These are phyloP conservation scores for Diarsia dahlii DNA, from an alignment of 2,888 invertebrate genomes.

Conservation along the genomic window DNA sequence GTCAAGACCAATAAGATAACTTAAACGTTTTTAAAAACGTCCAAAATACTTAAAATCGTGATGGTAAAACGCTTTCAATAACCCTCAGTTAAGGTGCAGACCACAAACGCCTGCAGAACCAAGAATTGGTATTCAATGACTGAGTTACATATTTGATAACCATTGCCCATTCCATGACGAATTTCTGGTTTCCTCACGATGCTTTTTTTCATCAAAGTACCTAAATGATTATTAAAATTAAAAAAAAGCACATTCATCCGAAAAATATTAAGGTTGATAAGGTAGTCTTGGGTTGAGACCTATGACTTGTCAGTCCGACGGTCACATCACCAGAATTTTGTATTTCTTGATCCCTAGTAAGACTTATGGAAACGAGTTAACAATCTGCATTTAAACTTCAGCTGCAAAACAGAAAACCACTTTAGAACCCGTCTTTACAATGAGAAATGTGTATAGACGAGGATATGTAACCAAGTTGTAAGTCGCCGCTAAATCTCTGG, in stretches of 20 bases:
- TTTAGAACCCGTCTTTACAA: constrained; percentile 50
- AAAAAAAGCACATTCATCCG: no score
- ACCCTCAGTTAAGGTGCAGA: no score
- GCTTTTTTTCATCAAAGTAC: no score
- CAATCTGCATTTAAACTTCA: neutral
- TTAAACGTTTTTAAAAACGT: neutral
- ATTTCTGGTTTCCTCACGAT: no score
- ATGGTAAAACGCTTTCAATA: neutral
- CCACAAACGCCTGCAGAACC: neutral
- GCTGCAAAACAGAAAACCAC: constrained; percentile 2
- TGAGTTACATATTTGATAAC: no score
- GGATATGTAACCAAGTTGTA: constrained; percentile 44
- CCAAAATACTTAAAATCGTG: neutral
- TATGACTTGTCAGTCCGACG: no score
- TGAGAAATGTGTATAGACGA: constrained; percentile 46
- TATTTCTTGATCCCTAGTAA: neutral
- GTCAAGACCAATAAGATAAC: neutral
- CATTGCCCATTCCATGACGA: no score
- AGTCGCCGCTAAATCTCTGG: constrained; percentile 24
- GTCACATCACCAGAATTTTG: neutral
- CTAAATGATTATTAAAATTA: no score
- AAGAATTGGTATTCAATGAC: neutral
- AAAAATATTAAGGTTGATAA: no score
- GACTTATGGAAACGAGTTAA: neutral
- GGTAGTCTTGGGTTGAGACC: no score